Conservation (phyloP, 1,140 invertebrate species). For the Varroa destructor region DNA sequence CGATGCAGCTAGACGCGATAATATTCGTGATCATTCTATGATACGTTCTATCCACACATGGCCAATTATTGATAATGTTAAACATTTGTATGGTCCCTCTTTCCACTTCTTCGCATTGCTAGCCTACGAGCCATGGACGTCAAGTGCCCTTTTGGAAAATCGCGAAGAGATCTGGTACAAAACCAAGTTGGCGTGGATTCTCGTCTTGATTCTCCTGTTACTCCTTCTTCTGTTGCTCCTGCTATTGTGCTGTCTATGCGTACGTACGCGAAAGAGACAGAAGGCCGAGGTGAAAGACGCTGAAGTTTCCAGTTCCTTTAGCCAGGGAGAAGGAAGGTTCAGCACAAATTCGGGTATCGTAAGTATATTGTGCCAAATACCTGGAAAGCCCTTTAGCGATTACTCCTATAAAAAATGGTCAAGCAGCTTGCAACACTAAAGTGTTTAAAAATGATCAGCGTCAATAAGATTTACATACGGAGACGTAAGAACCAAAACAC, state of each 20-base stretch:
- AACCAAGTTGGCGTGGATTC: constrained; percentile 4
- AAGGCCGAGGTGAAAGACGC: constrained; percentile 22
- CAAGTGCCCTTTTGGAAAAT: neutral
- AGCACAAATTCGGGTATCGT: constrained; percentile 21
- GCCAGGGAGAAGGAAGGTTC: constrained; percentile 23
- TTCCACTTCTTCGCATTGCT: neutral
- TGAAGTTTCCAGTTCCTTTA: constrained; percentile 27
- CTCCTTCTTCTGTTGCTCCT: constrained; percentile 7
- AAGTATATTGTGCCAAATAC: neutral
- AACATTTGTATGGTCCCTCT: too few relatives aligned
- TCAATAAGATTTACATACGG: too few relatives aligned
- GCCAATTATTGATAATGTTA: too few relatives aligned
- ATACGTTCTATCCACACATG: too few relatives aligned
- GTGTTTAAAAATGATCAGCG: too few relatives aligned
- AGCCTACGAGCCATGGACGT: neutral
- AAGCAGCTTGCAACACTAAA: too few relatives aligned
- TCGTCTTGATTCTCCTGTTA: neutral
- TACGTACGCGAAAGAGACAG: constrained; percentile 11
- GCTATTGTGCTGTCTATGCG: neutral
- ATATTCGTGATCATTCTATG: too few relatives aligned
- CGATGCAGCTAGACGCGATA: too few relatives aligned
- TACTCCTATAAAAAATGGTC: too few relatives aligned
- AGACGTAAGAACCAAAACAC: too few relatives aligned
- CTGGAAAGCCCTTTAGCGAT: too few relatives aligned
- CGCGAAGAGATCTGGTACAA: neutral